Percentiles rank a stretch among this genome's conserved stretches.
These are phyloP conservation scores for Rhingia campestris DNA, from an alignment of 2,888 invertebrate genomes.

Conservation along the genomic window DNA sequence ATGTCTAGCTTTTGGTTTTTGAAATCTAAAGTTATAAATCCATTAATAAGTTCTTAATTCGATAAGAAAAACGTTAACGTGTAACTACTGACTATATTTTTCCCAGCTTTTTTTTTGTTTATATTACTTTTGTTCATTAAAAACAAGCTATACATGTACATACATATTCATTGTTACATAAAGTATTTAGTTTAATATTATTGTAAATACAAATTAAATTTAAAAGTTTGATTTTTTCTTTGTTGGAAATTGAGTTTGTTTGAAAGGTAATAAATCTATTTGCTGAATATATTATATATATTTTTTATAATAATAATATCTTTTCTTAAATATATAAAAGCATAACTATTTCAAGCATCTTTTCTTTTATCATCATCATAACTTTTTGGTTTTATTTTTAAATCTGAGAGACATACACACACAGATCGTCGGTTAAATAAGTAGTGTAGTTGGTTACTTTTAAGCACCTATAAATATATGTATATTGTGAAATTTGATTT, in stretches of 20 bases:
- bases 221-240: slow-evolving; percentile 54
- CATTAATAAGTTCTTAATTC: slow-evolving; percentile 61
- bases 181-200: slow-evolving; percentile 40
- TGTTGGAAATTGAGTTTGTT: slow-evolving; percentile 34
- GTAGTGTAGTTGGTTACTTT: slow-evolving; percentile 73
- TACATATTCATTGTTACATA: slow-evolving; percentile 64
- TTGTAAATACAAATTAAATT: slow-evolving; percentile 44
- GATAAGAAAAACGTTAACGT: slow-evolving; percentile 78
- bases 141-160: slow-evolving; percentile 76
- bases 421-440: slow-evolving; percentile 77
- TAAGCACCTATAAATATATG: slow-evolving; percentile 74
- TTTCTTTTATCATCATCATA: slow-evolving; percentile 50
- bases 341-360: slow-evolving; percentile 68
- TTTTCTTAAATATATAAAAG: slow-evolving; percentile 68
- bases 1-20: slow-evolving; percentile 49
- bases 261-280: slow-evolving; percentile 67
- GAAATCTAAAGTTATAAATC: slow-evolving; percentile 65
- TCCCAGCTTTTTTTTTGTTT: slow-evolving; percentile 76
- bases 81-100: slow-evolving; percentile 82
- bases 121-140: slow-evolving; percentile 70
- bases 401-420: slow-evolving; percentile 76
- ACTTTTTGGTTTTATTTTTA: slow-evolving; percentile 57
- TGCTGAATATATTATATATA: slow-evolving; percentile 44
- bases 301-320: slow-evolving; percentile 32
- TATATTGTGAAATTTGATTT: slow-evolving; percentile 74